phyloP scores from a whole-genome alignment of 1,140 invertebrate genomes.

The Thaumatotibia leucotreta region DNA sequence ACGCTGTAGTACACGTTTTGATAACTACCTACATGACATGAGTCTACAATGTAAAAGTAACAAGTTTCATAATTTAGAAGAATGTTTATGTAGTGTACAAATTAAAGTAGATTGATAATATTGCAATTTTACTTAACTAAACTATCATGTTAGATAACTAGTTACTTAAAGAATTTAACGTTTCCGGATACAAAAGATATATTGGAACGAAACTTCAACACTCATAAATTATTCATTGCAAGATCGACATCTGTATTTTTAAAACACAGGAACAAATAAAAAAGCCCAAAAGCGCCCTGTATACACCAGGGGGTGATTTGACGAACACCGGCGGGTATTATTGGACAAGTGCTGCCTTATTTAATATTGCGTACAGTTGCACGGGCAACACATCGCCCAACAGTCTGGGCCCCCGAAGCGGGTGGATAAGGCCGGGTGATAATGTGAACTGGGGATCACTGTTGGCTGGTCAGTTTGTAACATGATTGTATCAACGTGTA shows the following conservation, averaged over 20 bases:
- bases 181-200: not conserved
- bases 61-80: no score
- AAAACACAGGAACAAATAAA: not conserved
- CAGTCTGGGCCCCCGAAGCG: not conserved
- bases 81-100: no score
- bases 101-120: no score
- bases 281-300: not conserved
- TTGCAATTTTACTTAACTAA: no score
- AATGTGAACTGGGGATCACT: not conserved
- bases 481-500: constrained; percentile 1
- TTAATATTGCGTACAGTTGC: constrained; percentile 3
- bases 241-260: not conserved
- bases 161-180: not conserved
- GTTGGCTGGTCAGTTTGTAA: not conserved
- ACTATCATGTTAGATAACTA: no score
- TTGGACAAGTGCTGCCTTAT: constrained; percentile 14
- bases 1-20: no score
- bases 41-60: no score
- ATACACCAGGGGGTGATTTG: constrained; percentile 1
- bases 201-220: not conserved
- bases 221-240: not conserved
- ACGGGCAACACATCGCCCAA: not conserved
- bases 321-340: constrained; percentile 11
- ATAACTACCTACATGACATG: no score
- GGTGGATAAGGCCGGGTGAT: not conserved